Evolutionary conservation across 2,113 vertebrate species (phyloP), one percentile per base, ranked within the genome.

Genomic region (Sturnira hondurensis): DNA sequence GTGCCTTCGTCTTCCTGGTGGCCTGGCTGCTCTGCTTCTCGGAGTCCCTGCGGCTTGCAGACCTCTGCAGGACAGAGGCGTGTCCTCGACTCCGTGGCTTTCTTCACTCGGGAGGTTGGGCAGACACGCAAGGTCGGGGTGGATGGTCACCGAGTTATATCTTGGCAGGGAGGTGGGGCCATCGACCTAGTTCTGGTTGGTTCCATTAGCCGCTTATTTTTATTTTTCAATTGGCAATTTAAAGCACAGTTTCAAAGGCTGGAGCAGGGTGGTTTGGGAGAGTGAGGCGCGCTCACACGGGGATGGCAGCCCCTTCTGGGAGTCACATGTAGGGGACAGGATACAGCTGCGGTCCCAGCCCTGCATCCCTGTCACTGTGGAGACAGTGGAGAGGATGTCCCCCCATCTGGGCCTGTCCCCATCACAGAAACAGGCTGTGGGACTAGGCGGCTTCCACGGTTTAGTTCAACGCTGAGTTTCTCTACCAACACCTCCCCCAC

Each of bases 61-160:
- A 11, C 8, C 9, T 22, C 12, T 0, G 12, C 0, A 7, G 54
- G 4, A 24, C 17, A 13, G 28, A 87, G 61, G 8, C 1, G 2
- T 17, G 41, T 2, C 71, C 9, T 2, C 1, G 78, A 74, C 17
- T 41, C n/a, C 22, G 52, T 7, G 28, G 22, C 33, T 47, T 14
- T 47, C 85, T 70, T 86, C 13, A 1, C 36, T 9, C 4, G 3
- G 24, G 71, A 1, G 7, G 56, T 7, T 0, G 15, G 6, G 12
- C 28, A 11, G 50, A 61, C 31, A 20, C 3, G 80, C 16, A 24
- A 73, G 61, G 61, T 9, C 5, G 0, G 2, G 5, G 61, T 14
- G 16, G 71, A 86, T 11, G 1, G n/a, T 22, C 0, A 2, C 56
- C 10, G 24, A 26, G 56, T 4, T 11, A 12, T 8, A 26, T 61